These are phyloP conservation scores for Orthonychiurus folsomi DNA, from an alignment of 2,888 invertebrate species.

Conservation along the genomic window DNA sequence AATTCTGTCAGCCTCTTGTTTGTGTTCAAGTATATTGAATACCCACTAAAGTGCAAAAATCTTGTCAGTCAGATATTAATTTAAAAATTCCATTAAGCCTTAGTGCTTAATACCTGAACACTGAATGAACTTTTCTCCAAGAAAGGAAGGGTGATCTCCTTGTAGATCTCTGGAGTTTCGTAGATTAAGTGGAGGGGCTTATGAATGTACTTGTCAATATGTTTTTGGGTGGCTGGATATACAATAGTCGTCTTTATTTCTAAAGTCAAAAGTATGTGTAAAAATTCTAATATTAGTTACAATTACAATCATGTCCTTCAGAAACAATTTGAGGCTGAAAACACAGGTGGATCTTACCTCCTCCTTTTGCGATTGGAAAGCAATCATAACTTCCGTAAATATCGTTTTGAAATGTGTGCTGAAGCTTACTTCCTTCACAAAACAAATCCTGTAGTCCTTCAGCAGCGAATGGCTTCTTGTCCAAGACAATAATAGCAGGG, in stretches of 20 bases:
- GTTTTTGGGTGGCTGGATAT: conserved; percentile 86
- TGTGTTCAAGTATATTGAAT: conserved; percentile 87
- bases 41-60: conserved; percentile 77
- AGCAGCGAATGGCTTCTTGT: conserved; percentile 70
- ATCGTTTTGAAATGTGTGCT: conserved; percentile 66
- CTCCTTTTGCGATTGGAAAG: conserved; percentile 53
- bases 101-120: conserved; percentile 55
- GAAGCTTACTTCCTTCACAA: conserved; percentile 52
- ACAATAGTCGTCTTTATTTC: conserved; percentile 81
- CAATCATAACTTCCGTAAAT: conserved; percentile 75
- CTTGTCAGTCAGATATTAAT: too few relatives aligned
- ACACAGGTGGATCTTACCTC: too few relatives aligned
- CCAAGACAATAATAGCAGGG: conserved; percentile 65
- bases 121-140: conserved; percentile 65
- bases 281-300: too few relatives aligned
- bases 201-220: conserved; percentile 73
- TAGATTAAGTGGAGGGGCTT: conserved; percentile 65
- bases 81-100: conserved; percentile 15
- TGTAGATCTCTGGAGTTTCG: conserved; percentile 77
- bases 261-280: conserved; percentile 47
- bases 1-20: conserved; percentile 78
- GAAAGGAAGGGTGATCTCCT: conserved; percentile 66
- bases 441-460: conserved; percentile 52
- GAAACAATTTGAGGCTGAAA: background rate
- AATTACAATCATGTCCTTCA: background rate